Evolutionary conservation across 2,888 invertebrate genomes (phyloP).

Genomic region (Mylabris sibirica): DNA sequence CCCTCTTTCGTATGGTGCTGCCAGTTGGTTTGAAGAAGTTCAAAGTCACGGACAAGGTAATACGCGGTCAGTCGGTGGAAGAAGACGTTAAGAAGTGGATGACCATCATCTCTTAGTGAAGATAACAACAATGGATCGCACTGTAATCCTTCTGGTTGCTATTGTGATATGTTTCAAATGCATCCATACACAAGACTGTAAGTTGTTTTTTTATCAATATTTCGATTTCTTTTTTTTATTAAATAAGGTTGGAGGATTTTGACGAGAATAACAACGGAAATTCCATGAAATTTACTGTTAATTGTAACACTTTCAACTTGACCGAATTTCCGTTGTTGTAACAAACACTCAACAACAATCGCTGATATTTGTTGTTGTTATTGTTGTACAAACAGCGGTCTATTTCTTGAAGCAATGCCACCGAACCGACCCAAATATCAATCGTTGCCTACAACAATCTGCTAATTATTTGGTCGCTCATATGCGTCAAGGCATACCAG

Average conservation of each 20-base stretch:
- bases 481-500: constrained; percentile 77
- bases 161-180: not conserved
- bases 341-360: not conserved
- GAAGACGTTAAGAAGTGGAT: constrained; percentile 41
- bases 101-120: constrained; percentile 20
- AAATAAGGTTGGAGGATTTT: not conserved
- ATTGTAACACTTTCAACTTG: not conserved
- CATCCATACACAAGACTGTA: constrained; percentile 33
- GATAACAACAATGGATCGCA: not conserved
- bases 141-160: not conserved
- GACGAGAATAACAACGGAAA: not conserved
- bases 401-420: constrained; percentile 80
- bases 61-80: constrained; percentile 56
- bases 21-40: constrained; percentile 26
- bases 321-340: not conserved
- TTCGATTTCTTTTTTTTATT: no score
- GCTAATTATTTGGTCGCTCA: constrained; percentile 78
- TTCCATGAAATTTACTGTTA: not conserved
- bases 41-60: constrained; percentile 56
- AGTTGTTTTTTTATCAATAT: constrained; percentile 21
- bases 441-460: constrained; percentile 75
- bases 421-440: constrained; percentile 73
- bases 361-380: not conserved
- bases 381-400: constrained; percentile 58
- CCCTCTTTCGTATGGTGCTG: constrained; percentile 24